Conservation (phyloP, 2,113 vertebrate genomes). For the Macheiramphus alcinus region DNA sequence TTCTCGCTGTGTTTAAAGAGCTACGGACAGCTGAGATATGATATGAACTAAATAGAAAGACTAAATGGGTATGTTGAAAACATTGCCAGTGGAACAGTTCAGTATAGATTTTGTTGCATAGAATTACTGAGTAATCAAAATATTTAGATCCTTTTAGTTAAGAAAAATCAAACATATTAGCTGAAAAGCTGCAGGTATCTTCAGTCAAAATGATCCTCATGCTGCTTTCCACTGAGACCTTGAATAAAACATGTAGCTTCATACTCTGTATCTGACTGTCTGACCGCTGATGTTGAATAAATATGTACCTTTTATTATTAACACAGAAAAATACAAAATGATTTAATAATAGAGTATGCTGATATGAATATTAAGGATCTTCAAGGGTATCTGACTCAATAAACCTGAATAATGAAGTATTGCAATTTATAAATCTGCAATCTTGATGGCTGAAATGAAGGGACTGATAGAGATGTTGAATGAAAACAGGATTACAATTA, state of each 20-base stretch:
- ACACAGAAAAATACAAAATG: conserved; percentile 33
- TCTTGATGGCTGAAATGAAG: background rate
- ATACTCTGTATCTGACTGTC: background rate
- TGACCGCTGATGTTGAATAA: conserved; percentile 36
- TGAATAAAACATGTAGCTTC: conserved; percentile 41
- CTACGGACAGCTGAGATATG: background rate
- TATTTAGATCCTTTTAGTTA: background rate
- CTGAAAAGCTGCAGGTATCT: background rate
- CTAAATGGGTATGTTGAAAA: background rate
- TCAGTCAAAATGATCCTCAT: background rate
- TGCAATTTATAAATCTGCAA: background rate
- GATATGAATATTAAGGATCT: conserved; percentile 31
- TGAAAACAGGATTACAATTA: background rate
- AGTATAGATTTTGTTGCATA: background rate
- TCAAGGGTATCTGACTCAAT: conserved; percentile 51
- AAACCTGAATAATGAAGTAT: conserved; percentile 39
- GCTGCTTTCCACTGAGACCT: background rate
- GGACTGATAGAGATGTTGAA: background rate
- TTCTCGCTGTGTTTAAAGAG: background rate
- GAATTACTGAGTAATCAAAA: background rate
- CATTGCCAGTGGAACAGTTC: background rate
- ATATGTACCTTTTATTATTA: conserved; percentile 64
- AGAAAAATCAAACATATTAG: background rate
- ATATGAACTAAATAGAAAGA: background rate
- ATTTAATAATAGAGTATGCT: conserved; percentile 33